A percentile compares a stretch with the other conserved stretches of the same genome.
Evolutionary conservation across 2,888 invertebrate species (phyloP).

Genomic region (Lacanobia wlatinum): DNA sequence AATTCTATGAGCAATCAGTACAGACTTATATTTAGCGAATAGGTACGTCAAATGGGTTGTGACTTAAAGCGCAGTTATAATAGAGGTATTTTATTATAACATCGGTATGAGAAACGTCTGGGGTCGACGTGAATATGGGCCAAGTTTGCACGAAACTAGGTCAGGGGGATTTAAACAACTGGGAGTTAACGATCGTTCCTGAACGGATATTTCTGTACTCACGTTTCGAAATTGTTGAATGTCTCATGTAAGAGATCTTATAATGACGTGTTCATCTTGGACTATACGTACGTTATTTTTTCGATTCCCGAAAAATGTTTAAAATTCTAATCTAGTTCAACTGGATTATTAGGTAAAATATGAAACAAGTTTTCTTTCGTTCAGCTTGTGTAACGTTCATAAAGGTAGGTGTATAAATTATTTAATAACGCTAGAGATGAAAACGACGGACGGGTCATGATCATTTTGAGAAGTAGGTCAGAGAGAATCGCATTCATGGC

Average conservation of each 20-base stretch:
- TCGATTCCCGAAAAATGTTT: background rate
- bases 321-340: background rate
- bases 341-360: background rate
- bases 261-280: background rate
- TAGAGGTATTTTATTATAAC: slow-evolving; percentile 62
- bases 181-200: slow-evolving; percentile 77
- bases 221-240: slow-evolving; percentile 53
- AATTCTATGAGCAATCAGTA: slow-evolving; percentile 15
- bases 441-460: slow-evolving; percentile 80
- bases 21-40: background rate
- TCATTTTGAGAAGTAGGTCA: slow-evolving; percentile 83
- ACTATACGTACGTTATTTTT: background rate
- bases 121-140: slow-evolving; percentile 80
- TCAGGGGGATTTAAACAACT: slow-evolving; percentile 84
- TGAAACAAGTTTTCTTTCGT: background rate
- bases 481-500: slow-evolving; percentile 77
- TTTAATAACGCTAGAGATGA: slow-evolving; percentile 49
- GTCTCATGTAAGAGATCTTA: slow-evolving; percentile 24
- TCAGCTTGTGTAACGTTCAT: slow-evolving; percentile 5
- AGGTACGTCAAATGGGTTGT: slow-evolving; percentile 15
- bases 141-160: slow-evolving; percentile 86
- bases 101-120: slow-evolving; percentile 66
- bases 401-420: slow-evolving; percentile 11
- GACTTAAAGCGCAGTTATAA: slow-evolving; percentile 32
- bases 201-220: slow-evolving; percentile 79